Evolutionary conservation across 2,113 vertebrate species (phyloP).

Genomic region (Tursiops truncatus): DNA sequence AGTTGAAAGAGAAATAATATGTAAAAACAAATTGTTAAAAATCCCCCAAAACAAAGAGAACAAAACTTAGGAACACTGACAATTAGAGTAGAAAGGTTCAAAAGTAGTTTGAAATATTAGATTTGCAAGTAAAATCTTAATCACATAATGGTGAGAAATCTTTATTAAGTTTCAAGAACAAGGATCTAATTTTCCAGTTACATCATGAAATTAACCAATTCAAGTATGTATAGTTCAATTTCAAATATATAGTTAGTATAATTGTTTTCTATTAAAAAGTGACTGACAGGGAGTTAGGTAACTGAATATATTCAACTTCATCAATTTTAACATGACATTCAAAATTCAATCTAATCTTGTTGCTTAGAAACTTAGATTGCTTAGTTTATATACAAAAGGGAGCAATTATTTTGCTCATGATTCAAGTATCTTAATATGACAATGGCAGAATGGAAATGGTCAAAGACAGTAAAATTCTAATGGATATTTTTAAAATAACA

Average conservation of each 20-base stretch:
- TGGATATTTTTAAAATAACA: not conserved
- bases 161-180: not conserved
- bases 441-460: not conserved
- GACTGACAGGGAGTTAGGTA: not conserved
- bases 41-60: not conserved
- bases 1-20: slow-evolving; percentile 16
- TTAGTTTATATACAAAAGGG: not conserved
- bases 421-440: not conserved
- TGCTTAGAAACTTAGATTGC: not conserved
- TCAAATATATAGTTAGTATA: not conserved
- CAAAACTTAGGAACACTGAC: not conserved
- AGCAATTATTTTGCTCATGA: slow-evolving; percentile 15
- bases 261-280: slow-evolving; percentile 17
- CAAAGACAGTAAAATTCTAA: not conserved
- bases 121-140: slow-evolving; percentile 4
- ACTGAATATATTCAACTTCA: not conserved
- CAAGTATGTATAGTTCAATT: slow-evolving; percentile 32
- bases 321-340: not conserved
- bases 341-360: not conserved
- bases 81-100: not conserved
- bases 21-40: slow-evolving; percentile 39
- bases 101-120: slow-evolving; percentile 19
- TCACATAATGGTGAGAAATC: not conserved
- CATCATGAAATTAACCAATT: not conserved
- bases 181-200: not conserved